Base-by-base conservation (phyloP, 1,140 invertebrate genomes). In the Dendrolimus kikuchii region DNA sequence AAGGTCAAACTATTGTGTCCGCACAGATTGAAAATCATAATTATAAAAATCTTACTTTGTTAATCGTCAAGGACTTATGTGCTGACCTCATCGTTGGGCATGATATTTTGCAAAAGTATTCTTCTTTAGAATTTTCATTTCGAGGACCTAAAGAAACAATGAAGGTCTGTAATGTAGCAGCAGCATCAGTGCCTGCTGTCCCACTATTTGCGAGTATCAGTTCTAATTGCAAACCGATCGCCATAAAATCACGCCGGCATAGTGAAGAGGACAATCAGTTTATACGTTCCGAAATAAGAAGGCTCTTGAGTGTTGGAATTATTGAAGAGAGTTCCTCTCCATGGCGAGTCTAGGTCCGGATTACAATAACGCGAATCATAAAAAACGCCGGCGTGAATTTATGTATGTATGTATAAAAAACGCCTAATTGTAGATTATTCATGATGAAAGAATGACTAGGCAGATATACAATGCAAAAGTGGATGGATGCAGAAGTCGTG, bases 311-410 rank as follows among this genome's bases (percentile, higher is more conserved):
- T 40, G 56, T 59, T 8, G 45, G 44, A 4, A 46, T 67, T 3
- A 67, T 67, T 37, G 61, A 67, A 49, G 46, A 46, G 5, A 64
- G 62, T 53, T 8, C 39, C 5, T 68, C 61, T 4, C 66, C 62
- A 5, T 68, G 59, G 66, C 52, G 66, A 38, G 66, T 62, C 6
- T 62, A 68, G 55, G 59, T 68, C 8, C 49, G 64, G 7, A 44
- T 68, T 40, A 46, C 59, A 37, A 40, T 44, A 46, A 51, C 7
- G 49, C 38, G 5, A 45, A 55, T 42, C 65, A 60, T 54, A 52
- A 53, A 23, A 61, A 62, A 51, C 57, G 62, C 4, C 42, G n/a
- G n/a, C n/a, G n/a, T n/a, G n/a, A n/a, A n/a, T n/a, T n/a, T n/a
- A n/a, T n/a, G n/a, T n/a, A n/a, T n/a, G n/a, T n/a, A n/a, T n/a